Evolutionary conservation across 1,140 invertebrate species (phyloP).

Genomic region (Heliothis virescens): DNA sequence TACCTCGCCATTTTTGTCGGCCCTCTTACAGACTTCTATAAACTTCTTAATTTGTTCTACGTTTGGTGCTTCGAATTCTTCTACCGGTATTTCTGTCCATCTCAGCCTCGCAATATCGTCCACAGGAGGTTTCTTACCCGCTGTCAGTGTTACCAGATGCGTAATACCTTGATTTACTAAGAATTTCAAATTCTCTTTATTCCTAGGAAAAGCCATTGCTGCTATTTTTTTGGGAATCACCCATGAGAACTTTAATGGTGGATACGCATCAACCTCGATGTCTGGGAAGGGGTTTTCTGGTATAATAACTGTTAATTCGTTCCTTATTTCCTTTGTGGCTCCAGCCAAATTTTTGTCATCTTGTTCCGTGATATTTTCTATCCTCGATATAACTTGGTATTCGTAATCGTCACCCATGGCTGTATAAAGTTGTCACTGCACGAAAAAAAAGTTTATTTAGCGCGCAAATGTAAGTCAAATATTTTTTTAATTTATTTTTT

Average conservation of each 20-base stretch:
- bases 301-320: slow-evolving; percentile 78
- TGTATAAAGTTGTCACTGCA: slow-evolving; percentile 59
- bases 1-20: slow-evolving; percentile 84
- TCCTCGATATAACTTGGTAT: slow-evolving; percentile 68
- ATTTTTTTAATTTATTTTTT: slow-evolving; percentile 8
- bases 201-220: slow-evolving; percentile 87
- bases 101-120: slow-evolving; percentile 82
- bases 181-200: slow-evolving; percentile 82
- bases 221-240: slow-evolving; percentile 87
- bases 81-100: slow-evolving; percentile 87
- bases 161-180: slow-evolving; percentile 81
- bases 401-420: slow-evolving; percentile 74
- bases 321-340: slow-evolving; percentile 77
- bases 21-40: slow-evolving; percentile 87
- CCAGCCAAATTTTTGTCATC: slow-evolving; percentile 79
- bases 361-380: slow-evolving; percentile 80
- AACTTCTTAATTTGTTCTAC: slow-evolving; percentile 89
- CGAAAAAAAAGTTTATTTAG: slow-evolving; percentile 51
- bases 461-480: slow-evolving; percentile 8
- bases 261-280: slow-evolving; percentile 83
- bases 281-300: slow-evolving; percentile 84
- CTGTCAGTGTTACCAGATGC: slow-evolving; percentile 87
- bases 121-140: slow-evolving; percentile 87
- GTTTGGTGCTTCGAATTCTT: slow-evolving; percentile 89
- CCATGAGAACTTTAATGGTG: slow-evolving; percentile 89